Conservation (phyloP, 2,113 vertebrate genomes). For the Diglossa brunneiventris region DNA sequence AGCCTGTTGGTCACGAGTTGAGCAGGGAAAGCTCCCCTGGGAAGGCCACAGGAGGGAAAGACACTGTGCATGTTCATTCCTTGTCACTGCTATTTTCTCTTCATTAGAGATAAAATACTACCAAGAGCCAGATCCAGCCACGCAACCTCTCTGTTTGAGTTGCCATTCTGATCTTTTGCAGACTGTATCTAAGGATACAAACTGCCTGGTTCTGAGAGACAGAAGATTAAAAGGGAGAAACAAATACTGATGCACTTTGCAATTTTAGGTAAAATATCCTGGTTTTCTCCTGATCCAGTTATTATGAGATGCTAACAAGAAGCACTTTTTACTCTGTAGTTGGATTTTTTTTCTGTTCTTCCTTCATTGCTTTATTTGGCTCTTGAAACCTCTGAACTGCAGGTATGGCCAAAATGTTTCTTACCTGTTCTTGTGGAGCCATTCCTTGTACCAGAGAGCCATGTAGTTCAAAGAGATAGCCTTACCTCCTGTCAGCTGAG, state of each 20-base stretch:
- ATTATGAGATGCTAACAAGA: neutral
- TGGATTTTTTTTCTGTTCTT: neutral
- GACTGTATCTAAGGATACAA: neutral
- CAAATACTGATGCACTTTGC: neutral
- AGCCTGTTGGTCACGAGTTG: neutral
- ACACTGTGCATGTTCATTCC: neutral
- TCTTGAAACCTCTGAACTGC: neutral
- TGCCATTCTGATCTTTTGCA: neutral
- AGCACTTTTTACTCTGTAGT: neutral
- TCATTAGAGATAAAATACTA: neutral
- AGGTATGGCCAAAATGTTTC: neutral
- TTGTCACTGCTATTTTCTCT: neutral
- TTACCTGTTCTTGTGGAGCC: neutral
- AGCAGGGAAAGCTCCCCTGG: neutral
- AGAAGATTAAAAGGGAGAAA: neutral
- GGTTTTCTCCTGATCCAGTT: neutral
- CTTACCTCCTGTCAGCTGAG: neutral
- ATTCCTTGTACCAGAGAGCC: neutral
- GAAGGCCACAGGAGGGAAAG: neutral
- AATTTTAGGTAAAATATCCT: neutral
- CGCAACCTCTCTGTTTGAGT: rapidly evolving
- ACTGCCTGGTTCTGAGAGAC: neutral
- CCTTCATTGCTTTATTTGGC: neutral
- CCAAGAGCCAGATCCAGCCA: neutral
- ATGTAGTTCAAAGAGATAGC: neutral